Conservation (phyloP, 2,888 invertebrate species). For the Sepiola atlantica region DNA sequence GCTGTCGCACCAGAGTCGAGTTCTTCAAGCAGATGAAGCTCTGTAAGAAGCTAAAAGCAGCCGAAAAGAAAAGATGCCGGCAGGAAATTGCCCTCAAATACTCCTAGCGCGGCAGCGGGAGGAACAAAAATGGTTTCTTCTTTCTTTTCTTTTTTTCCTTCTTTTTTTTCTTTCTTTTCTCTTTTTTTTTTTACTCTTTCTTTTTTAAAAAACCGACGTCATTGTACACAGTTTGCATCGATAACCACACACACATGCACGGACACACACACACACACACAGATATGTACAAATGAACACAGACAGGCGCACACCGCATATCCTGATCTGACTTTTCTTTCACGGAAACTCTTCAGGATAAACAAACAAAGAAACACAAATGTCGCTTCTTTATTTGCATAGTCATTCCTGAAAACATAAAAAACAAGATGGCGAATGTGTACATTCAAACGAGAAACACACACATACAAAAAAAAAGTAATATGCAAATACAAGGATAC, state of each 20-base stretch:
- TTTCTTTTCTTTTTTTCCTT: too few relatives aligned
- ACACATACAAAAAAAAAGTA: background rate
- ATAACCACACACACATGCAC: background rate
- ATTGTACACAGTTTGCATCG: background rate
- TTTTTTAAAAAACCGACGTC: background rate
- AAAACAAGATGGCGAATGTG: background rate
- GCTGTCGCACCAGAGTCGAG: conserved; percentile 58
- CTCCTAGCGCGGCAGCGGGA: background rate
- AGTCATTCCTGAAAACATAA: background rate
- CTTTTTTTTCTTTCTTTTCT: too few relatives aligned
- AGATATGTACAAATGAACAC: background rate
- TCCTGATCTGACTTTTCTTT: too few relatives aligned
- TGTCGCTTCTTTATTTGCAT: background rate
- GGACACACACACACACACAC: background rate
- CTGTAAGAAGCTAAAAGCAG: background rate
- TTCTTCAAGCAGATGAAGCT: conserved; percentile 55
- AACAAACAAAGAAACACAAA: background rate
- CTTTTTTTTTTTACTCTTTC: too few relatives aligned
- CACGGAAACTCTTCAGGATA: background rate
- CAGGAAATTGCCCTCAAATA: conserved; percentile 2
- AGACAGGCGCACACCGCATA: too few relatives aligned
- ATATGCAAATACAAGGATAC: background rate
- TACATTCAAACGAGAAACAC: background rate
- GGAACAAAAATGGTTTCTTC: too few relatives aligned
- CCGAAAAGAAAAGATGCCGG: background rate